Conservation (phyloP, 2,888 invertebrate genomes). For the Tubulanus polymorphus region DNA sequence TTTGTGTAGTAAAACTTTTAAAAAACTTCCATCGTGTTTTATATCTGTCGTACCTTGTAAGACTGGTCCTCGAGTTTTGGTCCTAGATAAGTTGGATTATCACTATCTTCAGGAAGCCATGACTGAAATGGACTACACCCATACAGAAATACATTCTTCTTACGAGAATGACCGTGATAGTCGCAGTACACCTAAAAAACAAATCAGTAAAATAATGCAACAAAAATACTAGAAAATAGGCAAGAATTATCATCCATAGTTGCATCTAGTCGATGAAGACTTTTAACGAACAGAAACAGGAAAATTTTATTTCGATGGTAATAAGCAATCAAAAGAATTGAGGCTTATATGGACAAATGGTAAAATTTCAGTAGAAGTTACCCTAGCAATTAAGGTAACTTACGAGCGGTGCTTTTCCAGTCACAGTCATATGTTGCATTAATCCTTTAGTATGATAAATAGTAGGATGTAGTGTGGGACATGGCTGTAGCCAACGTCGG, state of each 20-base stretch:
- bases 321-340: neutral
- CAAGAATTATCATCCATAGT: too few species aligned
- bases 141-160: conserved; percentile 93
- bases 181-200: conserved; percentile 47
- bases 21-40: too few species aligned
- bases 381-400: too few species aligned
- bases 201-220: too few species aligned
- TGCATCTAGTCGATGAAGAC: too few species aligned
- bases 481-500: conserved; percentile 88
- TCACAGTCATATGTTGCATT: conserved; percentile 59
- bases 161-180: conserved; percentile 71
- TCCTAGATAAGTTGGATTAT: conserved; percentile 35
- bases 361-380: conserved; percentile 58
- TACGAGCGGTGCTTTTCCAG: conserved; percentile 51
- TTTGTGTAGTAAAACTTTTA: too few species aligned
- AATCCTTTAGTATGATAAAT: conserved; percentile 81
- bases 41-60: conserved; percentile 38
- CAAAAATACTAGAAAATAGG: too few species aligned
- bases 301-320: neutral
- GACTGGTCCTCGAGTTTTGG: conserved; percentile 33
- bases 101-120: conserved; percentile 46
- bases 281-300: too few species aligned
- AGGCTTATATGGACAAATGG: conserved; percentile 38
- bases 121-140: conserved; percentile 67
- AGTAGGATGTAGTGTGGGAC: conserved; percentile 74